Conservation (phyloP, 2,888 invertebrate species). For the Drosophila pseudotalamancana region DNA sequence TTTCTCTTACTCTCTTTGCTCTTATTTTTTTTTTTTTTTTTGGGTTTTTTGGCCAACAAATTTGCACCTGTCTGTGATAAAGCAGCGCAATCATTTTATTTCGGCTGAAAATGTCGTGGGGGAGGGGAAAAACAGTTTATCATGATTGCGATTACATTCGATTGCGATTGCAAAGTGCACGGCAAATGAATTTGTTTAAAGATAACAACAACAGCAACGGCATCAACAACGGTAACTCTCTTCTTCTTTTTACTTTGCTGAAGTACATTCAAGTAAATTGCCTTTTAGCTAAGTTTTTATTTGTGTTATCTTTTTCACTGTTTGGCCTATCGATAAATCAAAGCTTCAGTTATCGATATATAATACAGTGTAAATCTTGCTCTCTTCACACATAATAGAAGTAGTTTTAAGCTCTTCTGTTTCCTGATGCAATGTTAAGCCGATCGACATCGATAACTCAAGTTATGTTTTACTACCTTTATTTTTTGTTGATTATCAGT, state of each 20-base stretch:
- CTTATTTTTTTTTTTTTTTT: not conserved
- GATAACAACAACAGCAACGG: not conserved
- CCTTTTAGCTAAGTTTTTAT: not conserved
- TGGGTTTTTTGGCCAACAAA: constrained; percentile 20
- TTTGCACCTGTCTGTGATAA: constrained; percentile 44
- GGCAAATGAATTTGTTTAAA: not conserved
- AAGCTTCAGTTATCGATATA: too few relatives aligned
- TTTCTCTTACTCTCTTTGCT: not conserved
- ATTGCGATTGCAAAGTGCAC: constrained; percentile 9
- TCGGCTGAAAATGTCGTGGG: too few relatives aligned
- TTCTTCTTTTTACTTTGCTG: not conserved
- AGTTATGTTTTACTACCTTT: too few relatives aligned
- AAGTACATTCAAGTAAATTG: constrained; percentile 1
- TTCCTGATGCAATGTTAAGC: too few relatives aligned
- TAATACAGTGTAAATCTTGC: too few relatives aligned
- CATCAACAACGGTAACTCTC: constrained; percentile 2
- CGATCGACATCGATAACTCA: too few relatives aligned
- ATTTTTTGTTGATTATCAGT: too few relatives aligned
- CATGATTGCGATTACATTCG: constrained; percentile 14
- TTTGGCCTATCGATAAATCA: not conserved
- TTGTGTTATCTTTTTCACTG: not conserved
- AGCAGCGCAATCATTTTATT: constrained; percentile 29
- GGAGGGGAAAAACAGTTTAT: constrained; percentile 9
- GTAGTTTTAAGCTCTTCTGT: too few relatives aligned
- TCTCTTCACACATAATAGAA: too few relatives aligned